Base-by-base conservation (phyloP, 2,113 vertebrate species). In the Pogonocichla stellata region DNA sequence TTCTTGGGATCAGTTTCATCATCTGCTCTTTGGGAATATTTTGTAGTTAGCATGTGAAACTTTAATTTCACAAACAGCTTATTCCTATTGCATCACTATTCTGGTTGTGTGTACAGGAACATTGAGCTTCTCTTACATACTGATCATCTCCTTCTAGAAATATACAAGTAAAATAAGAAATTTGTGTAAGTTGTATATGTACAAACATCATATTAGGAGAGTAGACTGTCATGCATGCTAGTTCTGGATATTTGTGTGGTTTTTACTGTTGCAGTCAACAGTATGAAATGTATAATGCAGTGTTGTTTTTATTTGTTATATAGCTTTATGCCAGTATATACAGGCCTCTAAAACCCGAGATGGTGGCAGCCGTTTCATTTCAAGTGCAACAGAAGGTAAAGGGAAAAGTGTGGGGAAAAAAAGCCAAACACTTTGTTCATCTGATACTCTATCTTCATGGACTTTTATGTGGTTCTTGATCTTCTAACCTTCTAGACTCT, bases 251-350 rank as follows among this genome's bases (percentile, higher is more conserved):
- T 42, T 60, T 78, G 12, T 45, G 3, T 93, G 64, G 40, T 53
- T 94, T 86, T 74, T 65, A 53, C 81, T 80, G 77, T 82, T 14
- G 1, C 17, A 45, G 64, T 80, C 34, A 4, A 92, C 56, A 86
- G 56, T 97, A 97, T 95, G 92, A 97, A 95, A 96, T 98, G 58
- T 98, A 92, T 98, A 98, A 99, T 98, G 97, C 95, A 95, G 91
- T 98, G 98, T 99, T 99, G 98, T 99, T 99, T 97, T 99, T 98
- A 98, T 99, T 98, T 99, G 98, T 99, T 98, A 98, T 99, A 97
- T 99, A 99, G 99, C 99, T 97, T 99, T 99, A 99, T 99, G 99
- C 99, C 98, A 99, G 98, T 99, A 99, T 99, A 99, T 99, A 98
- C 98, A 99, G 97, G 99, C 99, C 98, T 99, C 99, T 99, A 99